These are phyloP conservation scores for Rhingia campestris DNA, from an alignment of 2,888 invertebrate genomes.

Conservation along the genomic window DNA sequence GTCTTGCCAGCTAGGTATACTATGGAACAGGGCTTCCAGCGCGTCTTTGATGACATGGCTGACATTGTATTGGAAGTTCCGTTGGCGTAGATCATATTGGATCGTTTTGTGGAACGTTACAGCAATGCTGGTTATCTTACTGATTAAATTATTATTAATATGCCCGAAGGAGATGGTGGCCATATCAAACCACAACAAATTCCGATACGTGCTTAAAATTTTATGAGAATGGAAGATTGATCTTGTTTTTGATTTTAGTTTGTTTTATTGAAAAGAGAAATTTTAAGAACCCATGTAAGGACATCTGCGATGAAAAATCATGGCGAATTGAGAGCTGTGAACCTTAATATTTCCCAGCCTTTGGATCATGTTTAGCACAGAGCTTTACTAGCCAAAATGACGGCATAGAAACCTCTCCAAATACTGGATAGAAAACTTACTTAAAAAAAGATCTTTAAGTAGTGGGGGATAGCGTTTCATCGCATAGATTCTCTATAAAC, in stretches of 20 bases:
- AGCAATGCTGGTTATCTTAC: conserved; percentile 88
- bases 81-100: conserved; percentile 93
- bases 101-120: conserved; percentile 92
- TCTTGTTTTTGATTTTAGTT: conserved; percentile 75
- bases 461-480: too few species aligned
- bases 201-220: conserved; percentile 81
- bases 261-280: conserved; percentile 68
- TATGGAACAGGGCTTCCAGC: conserved; percentile 92
- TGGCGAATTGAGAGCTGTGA: too few species aligned
- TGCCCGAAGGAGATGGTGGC: conserved; percentile 96
- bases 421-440: too few species aligned
- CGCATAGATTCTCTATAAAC: too few species aligned
- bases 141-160: conserved; percentile 88
- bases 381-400: too few species aligned
- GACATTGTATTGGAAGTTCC: conserved; percentile 97
- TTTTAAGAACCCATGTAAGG: too few species aligned
- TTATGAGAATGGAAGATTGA: conserved; percentile 74
- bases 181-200: conserved; percentile 88
- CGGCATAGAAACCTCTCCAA: too few species aligned
- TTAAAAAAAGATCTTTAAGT: too few species aligned
- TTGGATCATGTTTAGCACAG: too few species aligned
- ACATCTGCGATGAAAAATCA: too few species aligned
- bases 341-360: too few species aligned
- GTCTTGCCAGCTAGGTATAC: conserved; percentile 94
- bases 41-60: conserved; percentile 93